Conservation (phyloP, 2,888 invertebrate species). For the Psococerastis gibbosa region DNA sequence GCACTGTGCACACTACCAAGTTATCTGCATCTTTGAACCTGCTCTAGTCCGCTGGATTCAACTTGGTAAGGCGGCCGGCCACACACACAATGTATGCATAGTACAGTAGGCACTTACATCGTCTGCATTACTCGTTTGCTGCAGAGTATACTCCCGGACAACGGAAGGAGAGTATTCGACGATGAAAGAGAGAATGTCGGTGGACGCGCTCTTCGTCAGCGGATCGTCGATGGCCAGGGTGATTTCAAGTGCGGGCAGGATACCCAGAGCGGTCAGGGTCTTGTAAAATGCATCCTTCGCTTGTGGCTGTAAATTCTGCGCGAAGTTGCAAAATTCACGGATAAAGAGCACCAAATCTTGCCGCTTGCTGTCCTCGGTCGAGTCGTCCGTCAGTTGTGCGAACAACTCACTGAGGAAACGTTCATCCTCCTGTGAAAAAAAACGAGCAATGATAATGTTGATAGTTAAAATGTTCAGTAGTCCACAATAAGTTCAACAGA, state of each 20-base stretch:
- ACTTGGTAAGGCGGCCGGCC: too few species aligned
- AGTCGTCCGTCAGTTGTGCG: slow-evolving; percentile 74
- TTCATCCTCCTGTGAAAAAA: slow-evolving; percentile 68
- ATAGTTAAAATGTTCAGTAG: slow-evolving; percentile 8
- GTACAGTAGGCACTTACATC: slow-evolving; percentile 59
- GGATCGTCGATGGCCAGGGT: slow-evolving; percentile 81
- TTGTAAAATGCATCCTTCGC: slow-evolving; percentile 97
- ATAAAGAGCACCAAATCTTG: slow-evolving; percentile 91
- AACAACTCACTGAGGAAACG: slow-evolving; percentile 91
- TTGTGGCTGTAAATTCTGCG: slow-evolving; percentile 92
- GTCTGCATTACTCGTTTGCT: slow-evolving; percentile 75
- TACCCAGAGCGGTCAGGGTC: slow-evolving; percentile 71
- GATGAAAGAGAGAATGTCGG: slow-evolving; percentile 94
- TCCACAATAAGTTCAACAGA: slow-evolving; percentile 4
- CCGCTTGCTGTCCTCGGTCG: slow-evolving; percentile 64
- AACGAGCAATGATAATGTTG: slow-evolving; percentile 3
- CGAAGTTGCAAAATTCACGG: slow-evolving; percentile 98
- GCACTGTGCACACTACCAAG: too few species aligned
- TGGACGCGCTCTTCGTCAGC: slow-evolving; percentile 88
- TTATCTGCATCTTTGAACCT: too few species aligned
- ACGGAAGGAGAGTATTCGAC: slow-evolving; percentile 97
- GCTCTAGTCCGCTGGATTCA: too few species aligned
- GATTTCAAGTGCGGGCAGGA: slow-evolving; percentile 76
- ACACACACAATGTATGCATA: too few species aligned
- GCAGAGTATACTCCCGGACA: slow-evolving; percentile 89